These are phyloP conservation scores for Mactra quadrangularis DNA, from an alignment of 1,140 invertebrate species.

Conservation along the genomic window DNA sequence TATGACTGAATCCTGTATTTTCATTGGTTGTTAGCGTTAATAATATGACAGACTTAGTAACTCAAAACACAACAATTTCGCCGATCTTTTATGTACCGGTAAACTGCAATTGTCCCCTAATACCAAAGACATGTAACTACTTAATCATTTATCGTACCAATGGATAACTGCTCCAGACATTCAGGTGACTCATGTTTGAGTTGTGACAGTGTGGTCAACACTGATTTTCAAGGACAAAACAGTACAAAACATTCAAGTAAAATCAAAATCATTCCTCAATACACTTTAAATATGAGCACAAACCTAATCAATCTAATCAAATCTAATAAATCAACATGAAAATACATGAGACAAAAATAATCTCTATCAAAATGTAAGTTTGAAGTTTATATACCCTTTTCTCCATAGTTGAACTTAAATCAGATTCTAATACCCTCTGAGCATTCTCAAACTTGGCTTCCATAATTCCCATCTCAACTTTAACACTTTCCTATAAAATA, in stretches of 20 bases:
- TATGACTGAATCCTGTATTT: no score
- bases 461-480: conserved; percentile 80
- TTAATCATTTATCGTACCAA: neutral
- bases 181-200: no score
- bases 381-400: conserved; percentile 74
- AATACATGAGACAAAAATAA: no score
- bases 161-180: no score
- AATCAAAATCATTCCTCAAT: neutral
- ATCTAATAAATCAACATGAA: neutral
- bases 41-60: neutral
- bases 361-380: neutral
- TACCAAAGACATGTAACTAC: neutral
- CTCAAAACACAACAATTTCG: no score
- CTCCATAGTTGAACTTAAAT: conserved; percentile 77
- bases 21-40: no score
- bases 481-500: conserved; percentile 75
- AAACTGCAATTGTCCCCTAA: no score
- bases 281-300: neutral
- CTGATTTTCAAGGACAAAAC: neutral
- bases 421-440: conserved; percentile 76
- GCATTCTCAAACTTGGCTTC: conserved; percentile 80
- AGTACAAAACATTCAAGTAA: neutral
- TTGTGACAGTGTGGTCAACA: no score
- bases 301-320: neutral
- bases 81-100: no score